Evolutionary conservation across 92 coral and sea anemone species (phyloP), one percentile per base, ranked within the genome.

Genomic region (Scolanthus callimorphus): DNA sequence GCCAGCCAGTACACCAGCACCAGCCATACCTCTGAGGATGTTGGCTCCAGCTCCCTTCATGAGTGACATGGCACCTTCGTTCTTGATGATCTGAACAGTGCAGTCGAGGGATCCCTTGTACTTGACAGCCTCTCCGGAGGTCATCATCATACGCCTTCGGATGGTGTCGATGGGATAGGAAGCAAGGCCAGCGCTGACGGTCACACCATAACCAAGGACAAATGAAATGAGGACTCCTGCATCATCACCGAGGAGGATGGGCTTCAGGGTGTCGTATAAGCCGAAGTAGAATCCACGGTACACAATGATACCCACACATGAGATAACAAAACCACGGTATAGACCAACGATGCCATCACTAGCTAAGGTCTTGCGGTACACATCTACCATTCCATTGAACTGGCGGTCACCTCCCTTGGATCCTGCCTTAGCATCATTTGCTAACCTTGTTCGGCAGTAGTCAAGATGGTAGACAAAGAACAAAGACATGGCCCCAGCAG

Each of bases 1-100:
- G 11, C 97, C 97, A 59, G 97, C 96, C 28, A 91, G 82, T 17
- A 91, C 97, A 59, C 97, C 97, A 53, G 97, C 97, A n/a, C 97
- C 97, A n/a, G 97, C 97, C 85, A 91, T 89, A 44, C 97, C 97
- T 77, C 97, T 85, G 69, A 91, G 77, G 54, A 91, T 69, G 75
- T 91, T 91, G 11, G 97, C 97, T 27, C 97, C 97, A 12, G 97
- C 97, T 26, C 97, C 97, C 82, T 91, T 91, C 97, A 91, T 91
- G 39, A 91, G 41, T 4, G 97, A 91, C 96, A 91, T 61, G 3
- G 84, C 77, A 11, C 97, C 97, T 58, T 91, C 97, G 27, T 77
- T 88, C 82, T 88, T 84, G 51, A 91, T 3, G 54, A 91, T 85
- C 77, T 88, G 92, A 34, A 91, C 0, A 31, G 95, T 84, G 61